phyloP scores from a whole-genome alignment of 2,113 vertebrate species.

The Hymenochirus boettgeri region DNA sequence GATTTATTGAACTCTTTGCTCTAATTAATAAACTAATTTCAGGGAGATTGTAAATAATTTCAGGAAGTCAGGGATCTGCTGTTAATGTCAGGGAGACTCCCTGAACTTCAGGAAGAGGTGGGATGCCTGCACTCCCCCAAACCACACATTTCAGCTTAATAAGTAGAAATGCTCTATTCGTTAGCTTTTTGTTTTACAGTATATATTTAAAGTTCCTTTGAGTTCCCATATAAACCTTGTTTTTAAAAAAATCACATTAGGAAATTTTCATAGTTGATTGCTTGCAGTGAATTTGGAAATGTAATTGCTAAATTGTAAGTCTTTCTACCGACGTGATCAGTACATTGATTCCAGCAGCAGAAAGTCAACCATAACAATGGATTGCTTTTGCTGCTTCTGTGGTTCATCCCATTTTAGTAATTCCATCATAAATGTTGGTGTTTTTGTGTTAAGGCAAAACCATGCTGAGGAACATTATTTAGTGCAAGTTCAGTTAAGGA shows the following conservation, averaged over 20 bases:
- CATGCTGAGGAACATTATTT: slow-evolving; percentile 4
- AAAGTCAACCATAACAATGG: neutral
- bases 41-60: too few species aligned
- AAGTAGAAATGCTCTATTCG: too few species aligned
- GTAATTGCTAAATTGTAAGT: slow-evolving; percentile 1
- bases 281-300: slow-evolving; percentile 4
- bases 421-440: neutral
- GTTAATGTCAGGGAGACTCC: too few species aligned
- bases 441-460: neutral
- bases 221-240: too few species aligned
- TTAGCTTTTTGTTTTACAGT: too few species aligned
- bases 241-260: neutral
- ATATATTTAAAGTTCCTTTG: too few species aligned
- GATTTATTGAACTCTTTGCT: too few species aligned
- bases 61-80: too few species aligned
- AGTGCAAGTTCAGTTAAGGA: slow-evolving; percentile 9
- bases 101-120: too few species aligned
- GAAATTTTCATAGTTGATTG: neutral
- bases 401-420: neutral
- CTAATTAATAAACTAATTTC: too few species aligned
- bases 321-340: slow-evolving; percentile 5
- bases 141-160: too few species aligned
- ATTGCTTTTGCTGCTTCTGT: neutral
- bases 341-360: neutral
- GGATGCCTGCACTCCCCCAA: too few species aligned